Percentiles rank a stretch among this genome's conserved stretches.
Evolutionary conservation across 2,113 vertebrate species (phyloP).

Genomic region (Nothoprocta pentlandii): DNA sequence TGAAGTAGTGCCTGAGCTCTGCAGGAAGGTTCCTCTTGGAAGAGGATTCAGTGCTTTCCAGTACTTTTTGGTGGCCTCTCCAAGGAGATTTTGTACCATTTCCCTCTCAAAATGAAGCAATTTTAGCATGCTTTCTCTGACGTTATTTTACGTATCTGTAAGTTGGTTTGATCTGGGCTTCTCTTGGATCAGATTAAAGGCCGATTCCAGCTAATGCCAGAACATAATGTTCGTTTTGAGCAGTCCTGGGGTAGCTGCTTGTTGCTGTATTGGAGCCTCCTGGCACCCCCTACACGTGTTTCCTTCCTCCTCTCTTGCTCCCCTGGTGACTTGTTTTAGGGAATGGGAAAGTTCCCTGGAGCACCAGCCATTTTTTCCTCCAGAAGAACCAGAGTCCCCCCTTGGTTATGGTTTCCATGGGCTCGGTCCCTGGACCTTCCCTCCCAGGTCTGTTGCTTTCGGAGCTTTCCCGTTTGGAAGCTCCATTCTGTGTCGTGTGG

Average conservation of each 20-base stretch:
- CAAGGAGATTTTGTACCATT: not conserved
- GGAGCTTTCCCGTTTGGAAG: not conserved
- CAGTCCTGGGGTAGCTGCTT: not conserved
- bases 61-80: not conserved
- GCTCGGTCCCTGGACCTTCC: not conserved
- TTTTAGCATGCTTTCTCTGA: not conserved
- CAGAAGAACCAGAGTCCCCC: not conserved
- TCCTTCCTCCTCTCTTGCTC: not conserved
- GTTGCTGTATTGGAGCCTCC: not conserved
- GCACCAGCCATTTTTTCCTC: not conserved
- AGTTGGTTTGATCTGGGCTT: rapidly evolving
- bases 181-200: not conserved
- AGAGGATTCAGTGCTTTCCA: not conserved
- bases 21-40: not conserved
- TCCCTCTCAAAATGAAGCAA: not conserved
- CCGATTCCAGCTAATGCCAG: not conserved
- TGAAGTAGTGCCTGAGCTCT: not conserved
- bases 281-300: not conserved
- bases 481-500: not conserved
- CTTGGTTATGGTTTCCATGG: not conserved
- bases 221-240: not conserved
- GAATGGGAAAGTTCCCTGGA: not conserved
- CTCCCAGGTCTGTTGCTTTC: not conserved
- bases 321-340: not conserved
- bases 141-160: rapidly evolving